Percentiles rank a stretch among this genome's conserved stretches.
These are phyloP conservation scores for Ceraclea dissimilis DNA, from an alignment of 2,888 invertebrate species.

Conservation along the genomic window DNA sequence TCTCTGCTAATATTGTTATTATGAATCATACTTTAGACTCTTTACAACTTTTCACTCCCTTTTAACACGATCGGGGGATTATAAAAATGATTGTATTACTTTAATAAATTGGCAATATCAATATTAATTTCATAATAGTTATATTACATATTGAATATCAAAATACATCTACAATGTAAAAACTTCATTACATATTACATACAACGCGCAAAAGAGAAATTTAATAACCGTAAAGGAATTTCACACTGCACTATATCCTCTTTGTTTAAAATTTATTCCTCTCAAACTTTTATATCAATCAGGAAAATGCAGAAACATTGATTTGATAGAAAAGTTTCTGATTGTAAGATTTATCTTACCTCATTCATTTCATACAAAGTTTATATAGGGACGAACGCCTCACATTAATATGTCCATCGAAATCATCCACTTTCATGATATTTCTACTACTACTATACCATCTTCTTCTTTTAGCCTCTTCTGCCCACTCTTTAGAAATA, in stretches of 20 bases:
- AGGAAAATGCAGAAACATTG: no score
- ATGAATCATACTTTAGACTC: no score
- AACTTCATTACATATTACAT: neutral
- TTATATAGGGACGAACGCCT: no score
- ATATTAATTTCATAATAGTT: neutral
- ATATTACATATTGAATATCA: neutral
- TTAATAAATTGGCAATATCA: neutral
- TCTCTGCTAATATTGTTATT: no score
- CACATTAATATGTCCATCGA: no score
- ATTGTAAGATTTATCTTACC: no score
- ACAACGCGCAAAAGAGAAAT: neutral
- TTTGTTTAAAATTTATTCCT: neutral
- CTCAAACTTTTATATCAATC: neutral
- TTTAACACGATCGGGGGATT: neutral
- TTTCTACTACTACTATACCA: no score
- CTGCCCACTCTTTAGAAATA: no score
- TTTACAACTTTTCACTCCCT: no score
- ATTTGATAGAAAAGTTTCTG: no score
- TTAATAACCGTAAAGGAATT: neutral
- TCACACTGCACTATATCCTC: neutral
- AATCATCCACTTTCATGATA: neutral
- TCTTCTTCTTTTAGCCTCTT: no score
- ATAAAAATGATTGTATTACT: neutral
- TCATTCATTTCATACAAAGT: no score
- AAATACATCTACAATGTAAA: neutral